phyloP scores from a whole-genome alignment of 1,140 invertebrate genomes.

The Ptiloglossa arizonensis region DNA sequence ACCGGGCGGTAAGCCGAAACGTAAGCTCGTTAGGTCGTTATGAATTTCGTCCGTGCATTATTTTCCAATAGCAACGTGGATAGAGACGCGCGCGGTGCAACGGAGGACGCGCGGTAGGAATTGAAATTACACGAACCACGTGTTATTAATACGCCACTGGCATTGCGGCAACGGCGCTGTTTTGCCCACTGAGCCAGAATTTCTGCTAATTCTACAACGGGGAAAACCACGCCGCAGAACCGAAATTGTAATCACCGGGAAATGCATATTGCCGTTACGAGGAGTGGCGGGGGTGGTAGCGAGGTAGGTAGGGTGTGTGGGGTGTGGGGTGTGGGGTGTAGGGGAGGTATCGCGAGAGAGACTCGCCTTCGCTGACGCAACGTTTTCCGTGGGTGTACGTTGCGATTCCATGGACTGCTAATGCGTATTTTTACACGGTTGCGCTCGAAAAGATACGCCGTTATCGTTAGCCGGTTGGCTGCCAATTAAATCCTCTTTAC shows the following conservation, averaged over 20 bases:
- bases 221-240: slow-evolving; percentile 61
- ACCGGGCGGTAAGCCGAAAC: slow-evolving; percentile 19
- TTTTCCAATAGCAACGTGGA: slow-evolving; percentile 29
- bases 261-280: slow-evolving; percentile 57
- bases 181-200: slow-evolving; percentile 66
- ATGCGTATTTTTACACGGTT: slow-evolving; percentile 28
- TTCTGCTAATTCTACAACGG: slow-evolving; percentile 68
- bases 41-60: slow-evolving; percentile 49
- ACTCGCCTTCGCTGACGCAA: slow-evolving; percentile 13
- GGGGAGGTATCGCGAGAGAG: slow-evolving; percentile 7
- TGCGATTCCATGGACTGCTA: slow-evolving; percentile 3
- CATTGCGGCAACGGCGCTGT: slow-evolving; percentile 55
- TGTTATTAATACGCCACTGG: slow-evolving; percentile 64
- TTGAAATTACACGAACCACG: slow-evolving; percentile 69
- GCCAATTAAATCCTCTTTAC: slow-evolving; percentile 44
- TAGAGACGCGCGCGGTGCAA: not conserved
- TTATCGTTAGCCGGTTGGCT: slow-evolving; percentile 47
- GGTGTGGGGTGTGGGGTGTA: no score
- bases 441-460: slow-evolving; percentile 19
- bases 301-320: no score
- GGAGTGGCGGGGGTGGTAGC: no score
- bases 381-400: slow-evolving; percentile 45
- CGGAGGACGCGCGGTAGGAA: slow-evolving; percentile 34
- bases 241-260: slow-evolving; percentile 65
- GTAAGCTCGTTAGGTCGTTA: slow-evolving; percentile 54